Percentiles rank a stretch among this genome's conserved stretches.
phyloP scores from a whole-genome alignment of 2,888 invertebrate species.

The Lampropteryx suffumata region DNA sequence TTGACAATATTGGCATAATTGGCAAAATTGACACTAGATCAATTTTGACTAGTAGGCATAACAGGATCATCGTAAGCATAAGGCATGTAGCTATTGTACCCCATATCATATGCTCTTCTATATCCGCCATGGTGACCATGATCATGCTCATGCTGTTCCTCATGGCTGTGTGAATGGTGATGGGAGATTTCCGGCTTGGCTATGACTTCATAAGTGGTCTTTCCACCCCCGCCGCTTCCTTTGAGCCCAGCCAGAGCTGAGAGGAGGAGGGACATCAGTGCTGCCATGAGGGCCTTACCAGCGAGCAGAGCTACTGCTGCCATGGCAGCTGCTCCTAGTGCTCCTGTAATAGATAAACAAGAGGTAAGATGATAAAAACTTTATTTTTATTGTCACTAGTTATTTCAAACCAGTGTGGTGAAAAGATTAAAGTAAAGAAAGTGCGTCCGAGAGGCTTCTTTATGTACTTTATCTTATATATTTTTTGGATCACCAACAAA shows the following conservation, averaged over 20 bases:
- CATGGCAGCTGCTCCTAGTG: conserved; percentile 87
- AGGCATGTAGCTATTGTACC: conserved; percentile 73
- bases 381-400: too few species aligned
- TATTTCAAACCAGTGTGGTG: too few species aligned
- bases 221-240: conserved; percentile 85
- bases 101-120: conserved; percentile 77
- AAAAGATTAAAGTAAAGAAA: too few species aligned
- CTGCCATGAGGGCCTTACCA: conserved; percentile 93
- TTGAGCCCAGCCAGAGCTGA: conserved; percentile 91
- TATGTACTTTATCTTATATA: too few species aligned
- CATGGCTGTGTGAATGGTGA: conserved; percentile 87
- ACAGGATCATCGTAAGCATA: conserved; percentile 45
- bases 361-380: too few species aligned
- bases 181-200: conserved; percentile 91
- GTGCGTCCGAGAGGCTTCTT: too few species aligned
- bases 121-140: conserved; percentile 82
- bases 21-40: too few species aligned
- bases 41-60: too few species aligned
- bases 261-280: conserved; percentile 89
- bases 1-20: too few species aligned
- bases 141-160: conserved; percentile 83
- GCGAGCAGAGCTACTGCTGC: conserved; percentile 89
- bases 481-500: too few species aligned
- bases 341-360: conserved; percentile 68
- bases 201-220: conserved; percentile 92